Conservation (phyloP, 2,113 vertebrate species). For the Poecilia latipinna region DNA sequence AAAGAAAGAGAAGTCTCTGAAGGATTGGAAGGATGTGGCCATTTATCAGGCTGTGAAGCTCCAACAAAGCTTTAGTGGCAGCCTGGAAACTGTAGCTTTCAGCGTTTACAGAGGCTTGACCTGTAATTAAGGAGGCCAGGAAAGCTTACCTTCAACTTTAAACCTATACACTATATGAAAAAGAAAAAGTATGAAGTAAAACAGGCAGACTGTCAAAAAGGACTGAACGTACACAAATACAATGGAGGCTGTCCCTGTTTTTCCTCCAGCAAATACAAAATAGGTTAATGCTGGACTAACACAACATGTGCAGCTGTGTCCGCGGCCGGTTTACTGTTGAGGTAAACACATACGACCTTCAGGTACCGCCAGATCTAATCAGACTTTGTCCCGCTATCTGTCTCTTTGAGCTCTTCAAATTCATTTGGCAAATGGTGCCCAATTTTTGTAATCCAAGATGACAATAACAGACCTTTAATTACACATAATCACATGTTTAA, state of each 20-base stretch:
- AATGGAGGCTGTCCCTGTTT: not conserved
- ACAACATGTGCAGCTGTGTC: not conserved
- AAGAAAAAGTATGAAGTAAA: not conserved
- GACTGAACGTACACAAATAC: not conserved
- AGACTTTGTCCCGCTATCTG: constrained; percentile 4
- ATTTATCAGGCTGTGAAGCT: not conserved
- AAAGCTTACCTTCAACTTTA: not conserved
- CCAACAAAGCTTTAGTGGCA: not conserved
- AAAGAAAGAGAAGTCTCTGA: not conserved
- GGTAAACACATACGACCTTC: not conserved
- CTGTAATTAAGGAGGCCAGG: not conserved
- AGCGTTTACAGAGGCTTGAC: constrained; percentile 2
- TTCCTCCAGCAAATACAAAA: not conserved
- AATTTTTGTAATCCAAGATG: constrained; percentile 15
- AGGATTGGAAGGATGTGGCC: not conserved
- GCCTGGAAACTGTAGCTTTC: not conserved
- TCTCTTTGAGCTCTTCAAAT: constrained; percentile 11
- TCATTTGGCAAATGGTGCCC: constrained; percentile 19
- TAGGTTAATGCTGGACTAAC: not conserved
- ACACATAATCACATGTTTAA: constrained; percentile 50
- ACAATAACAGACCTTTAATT: constrained; percentile 24
- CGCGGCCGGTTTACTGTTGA: not conserved
- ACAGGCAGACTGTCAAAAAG: not conserved
- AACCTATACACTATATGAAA: not conserved
- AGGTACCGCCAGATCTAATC: not conserved